Conservation (phyloP, 2,888 invertebrate genomes). For the Mesorhabditis sp. region DNA sequence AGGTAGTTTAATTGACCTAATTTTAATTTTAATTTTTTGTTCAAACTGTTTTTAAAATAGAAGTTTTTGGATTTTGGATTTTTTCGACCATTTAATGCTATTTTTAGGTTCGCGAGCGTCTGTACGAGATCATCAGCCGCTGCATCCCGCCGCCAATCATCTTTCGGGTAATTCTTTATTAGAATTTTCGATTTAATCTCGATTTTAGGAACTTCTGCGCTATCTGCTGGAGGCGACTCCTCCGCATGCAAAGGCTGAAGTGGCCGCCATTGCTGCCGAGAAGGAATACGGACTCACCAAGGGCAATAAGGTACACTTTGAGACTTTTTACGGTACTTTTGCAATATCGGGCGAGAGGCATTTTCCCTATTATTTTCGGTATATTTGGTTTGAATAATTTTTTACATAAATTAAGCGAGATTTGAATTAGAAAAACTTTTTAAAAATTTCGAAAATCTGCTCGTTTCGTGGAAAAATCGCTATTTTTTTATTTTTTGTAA, state of each 20-base stretch:
- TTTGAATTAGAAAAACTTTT: too few relatives aligned
- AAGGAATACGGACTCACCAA: constrained; percentile 87
- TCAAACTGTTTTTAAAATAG: neutral
- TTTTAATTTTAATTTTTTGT: neutral
- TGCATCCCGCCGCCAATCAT: constrained; percentile 89
- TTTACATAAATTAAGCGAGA: too few relatives aligned
- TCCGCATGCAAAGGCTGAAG: constrained; percentile 61
- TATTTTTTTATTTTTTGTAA: too few relatives aligned
- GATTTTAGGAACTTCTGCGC: neutral
- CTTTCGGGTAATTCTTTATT: constrained; percentile 68
- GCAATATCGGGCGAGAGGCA: too few relatives aligned
- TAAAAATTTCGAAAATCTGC: too few relatives aligned
- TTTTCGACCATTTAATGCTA: neutral
- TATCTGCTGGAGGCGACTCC: constrained; percentile 6
- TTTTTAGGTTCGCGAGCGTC: constrained; percentile 74
- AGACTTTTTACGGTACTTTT: too few relatives aligned
- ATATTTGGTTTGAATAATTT: too few relatives aligned
- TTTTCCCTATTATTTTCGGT: too few relatives aligned
- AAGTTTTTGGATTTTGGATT: neutral
- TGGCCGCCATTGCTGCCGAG: constrained; percentile 79
- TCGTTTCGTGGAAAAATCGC: too few relatives aligned
- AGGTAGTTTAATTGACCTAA: constrained; percentile 9
- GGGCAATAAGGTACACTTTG: constrained; percentile 64
- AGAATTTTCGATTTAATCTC: neutral
- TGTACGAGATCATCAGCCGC: constrained; percentile 89